phyloP scores from a whole-genome alignment of 2,888 invertebrate species.

The Xestoiulus laeticollis region DNA sequence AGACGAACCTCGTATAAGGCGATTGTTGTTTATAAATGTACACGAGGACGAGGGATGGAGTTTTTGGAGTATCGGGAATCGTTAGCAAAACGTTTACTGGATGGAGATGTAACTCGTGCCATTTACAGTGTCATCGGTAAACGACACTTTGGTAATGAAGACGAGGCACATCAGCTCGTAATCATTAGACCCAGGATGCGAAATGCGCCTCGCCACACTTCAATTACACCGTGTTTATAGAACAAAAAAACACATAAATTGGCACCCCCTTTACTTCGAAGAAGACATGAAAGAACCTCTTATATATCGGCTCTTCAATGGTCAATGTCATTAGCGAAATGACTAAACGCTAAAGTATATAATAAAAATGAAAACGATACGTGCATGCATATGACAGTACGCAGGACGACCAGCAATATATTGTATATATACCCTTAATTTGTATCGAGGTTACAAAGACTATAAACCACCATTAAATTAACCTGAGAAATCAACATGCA shows the following conservation, averaged over 20 bases:
- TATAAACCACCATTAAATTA: too few relatives aligned
- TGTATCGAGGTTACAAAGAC: too few relatives aligned
- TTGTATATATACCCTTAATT: too few relatives aligned
- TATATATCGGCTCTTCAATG: background rate
- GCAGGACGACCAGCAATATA: too few relatives aligned
- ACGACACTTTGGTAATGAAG: slow-evolving; percentile 20
- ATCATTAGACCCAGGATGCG: slow-evolving; percentile 22
- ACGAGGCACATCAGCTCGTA: slow-evolving; percentile 17
- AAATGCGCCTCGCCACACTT: background rate
- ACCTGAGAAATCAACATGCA: too few relatives aligned
- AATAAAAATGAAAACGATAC: background rate
- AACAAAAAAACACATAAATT: background rate
- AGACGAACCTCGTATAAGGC: background rate
- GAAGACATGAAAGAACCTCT: slow-evolving; percentile 10
- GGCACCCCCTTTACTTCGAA: slow-evolving; percentile 2
- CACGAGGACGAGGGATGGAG: background rate
- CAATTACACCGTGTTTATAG: background rate
- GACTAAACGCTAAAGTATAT: background rate
- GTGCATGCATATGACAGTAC: background rate
- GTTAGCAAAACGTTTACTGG: background rate
- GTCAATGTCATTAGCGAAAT: slow-evolving; percentile 19
- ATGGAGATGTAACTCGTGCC: background rate
- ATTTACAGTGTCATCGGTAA: slow-evolving; percentile 23
- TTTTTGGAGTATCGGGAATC: background rate
- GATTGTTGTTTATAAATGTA: background rate